Evolutionary conservation across 2,797 vertebrate species (phyloP).

Genomic region (Anabas testudineus): DNA sequence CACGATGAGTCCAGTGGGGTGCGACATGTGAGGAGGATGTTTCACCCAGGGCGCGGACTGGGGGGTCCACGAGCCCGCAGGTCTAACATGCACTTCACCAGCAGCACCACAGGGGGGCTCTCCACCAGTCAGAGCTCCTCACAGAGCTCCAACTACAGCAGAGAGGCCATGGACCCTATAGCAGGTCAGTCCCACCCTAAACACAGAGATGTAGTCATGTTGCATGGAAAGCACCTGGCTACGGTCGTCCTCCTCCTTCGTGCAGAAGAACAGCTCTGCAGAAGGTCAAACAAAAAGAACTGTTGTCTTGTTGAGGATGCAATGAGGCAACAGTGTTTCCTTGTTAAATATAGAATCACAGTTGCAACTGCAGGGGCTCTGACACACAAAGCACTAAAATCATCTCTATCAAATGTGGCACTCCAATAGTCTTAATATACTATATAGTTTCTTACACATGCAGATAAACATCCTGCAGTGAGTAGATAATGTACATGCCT

Average conservation of each 20-base stretch:
- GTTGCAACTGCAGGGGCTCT: slow-evolving; percentile 25
- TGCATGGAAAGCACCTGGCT: background rate
- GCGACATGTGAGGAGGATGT: slow-evolving; percentile 98
- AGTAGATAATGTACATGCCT: background rate
- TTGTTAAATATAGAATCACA: background rate
- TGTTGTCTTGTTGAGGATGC: background rate
- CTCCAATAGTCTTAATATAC: background rate
- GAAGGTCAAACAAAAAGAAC: background rate
- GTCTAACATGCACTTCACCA: slow-evolving; percentile 99
- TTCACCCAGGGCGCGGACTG: slow-evolving; percentile 95
- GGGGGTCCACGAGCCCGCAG: slow-evolving; percentile 95
- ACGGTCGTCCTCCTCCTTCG: no score
- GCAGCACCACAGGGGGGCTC: slow-evolving; percentile 95
- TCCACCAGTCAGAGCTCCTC: slow-evolving; percentile 98
- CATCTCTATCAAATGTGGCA: background rate
- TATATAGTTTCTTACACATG: background rate
- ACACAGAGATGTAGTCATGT: background rate
- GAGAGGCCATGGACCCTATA: slow-evolving; percentile 99
- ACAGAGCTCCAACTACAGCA: slow-evolving; percentile 97
- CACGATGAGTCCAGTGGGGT: slow-evolving; percentile 98
- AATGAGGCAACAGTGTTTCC: background rate
- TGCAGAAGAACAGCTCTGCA: no score
- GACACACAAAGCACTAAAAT: slow-evolving; percentile 9
- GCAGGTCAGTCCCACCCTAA: slow-evolving; percentile 87
- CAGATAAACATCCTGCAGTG: background rate